phyloP scores from a whole-genome alignment of 2,888 invertebrate genomes.

The Shargacucullia verbasci region DNA sequence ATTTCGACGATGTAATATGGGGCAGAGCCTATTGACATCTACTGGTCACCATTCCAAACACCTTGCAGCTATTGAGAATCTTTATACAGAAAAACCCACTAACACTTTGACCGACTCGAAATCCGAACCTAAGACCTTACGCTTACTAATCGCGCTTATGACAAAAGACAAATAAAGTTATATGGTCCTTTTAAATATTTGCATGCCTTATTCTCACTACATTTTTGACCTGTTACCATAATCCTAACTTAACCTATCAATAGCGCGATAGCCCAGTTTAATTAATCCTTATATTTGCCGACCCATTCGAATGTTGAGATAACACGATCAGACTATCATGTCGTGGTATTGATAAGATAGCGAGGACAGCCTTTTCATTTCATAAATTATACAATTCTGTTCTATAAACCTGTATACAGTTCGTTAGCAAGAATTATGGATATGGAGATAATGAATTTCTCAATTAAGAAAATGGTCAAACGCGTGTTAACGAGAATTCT shows the following conservation, averaged over 20 bases:
- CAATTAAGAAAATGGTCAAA: no score
- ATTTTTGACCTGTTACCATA: constrained; percentile 27
- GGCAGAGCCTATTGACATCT: no score
- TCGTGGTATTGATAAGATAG: constrained; percentile 42
- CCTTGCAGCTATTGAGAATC: no score
- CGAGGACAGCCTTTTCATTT: constrained; percentile 38
- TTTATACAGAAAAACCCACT: no score
- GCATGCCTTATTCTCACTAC: constrained; percentile 4
- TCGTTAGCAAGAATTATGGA: neutral
- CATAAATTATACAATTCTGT: constrained; percentile 20
- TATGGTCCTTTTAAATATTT: constrained; percentile 16
- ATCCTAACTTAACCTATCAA: constrained; percentile 27
- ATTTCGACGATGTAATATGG: no score
- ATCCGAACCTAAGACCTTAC: no score
- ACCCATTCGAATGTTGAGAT: constrained; percentile 26
- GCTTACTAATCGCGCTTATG: no score
- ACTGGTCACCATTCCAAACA: no score
- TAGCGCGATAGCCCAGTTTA: constrained; percentile 45
- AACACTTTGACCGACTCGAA: no score
- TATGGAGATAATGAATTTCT: no score
- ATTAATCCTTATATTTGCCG: constrained; percentile 48
- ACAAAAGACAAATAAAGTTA: no score
- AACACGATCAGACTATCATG: constrained; percentile 32
- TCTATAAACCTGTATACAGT: constrained; percentile 5
- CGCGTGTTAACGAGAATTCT: no score